These are phyloP conservation scores for Crocidura indochinensis DNA, from an alignment of 2,797 vertebrate genomes.

Conservation along the genomic window DNA sequence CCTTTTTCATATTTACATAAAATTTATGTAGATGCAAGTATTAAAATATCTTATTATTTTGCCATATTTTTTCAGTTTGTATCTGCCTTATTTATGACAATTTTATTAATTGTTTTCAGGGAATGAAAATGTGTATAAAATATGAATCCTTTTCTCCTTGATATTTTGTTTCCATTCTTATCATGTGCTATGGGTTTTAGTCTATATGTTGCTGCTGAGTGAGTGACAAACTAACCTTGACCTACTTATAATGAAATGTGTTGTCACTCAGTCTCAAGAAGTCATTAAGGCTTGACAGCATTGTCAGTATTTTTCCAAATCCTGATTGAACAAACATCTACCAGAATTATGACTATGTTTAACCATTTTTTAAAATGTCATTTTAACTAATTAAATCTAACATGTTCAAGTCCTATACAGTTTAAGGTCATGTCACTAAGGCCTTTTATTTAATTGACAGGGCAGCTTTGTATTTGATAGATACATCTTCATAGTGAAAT, in stretches of 20 bases:
- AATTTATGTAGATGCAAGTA: neutral
- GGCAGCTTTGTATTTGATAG: conserved; percentile 54
- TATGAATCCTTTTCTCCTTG: neutral
- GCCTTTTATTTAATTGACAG: conserved; percentile 69
- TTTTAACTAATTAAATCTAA: conserved; percentile 84
- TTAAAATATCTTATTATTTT: neutral
- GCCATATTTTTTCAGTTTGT: neutral
- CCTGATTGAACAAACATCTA: conserved; percentile 75
- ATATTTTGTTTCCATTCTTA: conserved; percentile 37
- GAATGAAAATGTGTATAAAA: conserved; percentile 27
- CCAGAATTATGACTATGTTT: conserved; percentile 77
- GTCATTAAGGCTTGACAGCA: conserved; percentile 82
- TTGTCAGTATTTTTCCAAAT: conserved; percentile 80
- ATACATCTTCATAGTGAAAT: conserved; percentile 45
- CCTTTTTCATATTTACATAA: neutral
- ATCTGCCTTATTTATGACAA: neutral
- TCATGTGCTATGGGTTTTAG: neutral
- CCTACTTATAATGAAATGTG: conserved; percentile 80
- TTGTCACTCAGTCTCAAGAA: conserved; percentile 82
- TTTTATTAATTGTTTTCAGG: neutral
- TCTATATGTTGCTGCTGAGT: conserved; percentile 13
- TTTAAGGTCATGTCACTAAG: conserved; percentile 69
- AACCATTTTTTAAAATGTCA: conserved; percentile 58
- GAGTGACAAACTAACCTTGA: conserved; percentile 81
- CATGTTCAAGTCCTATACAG: conserved; percentile 57